Evolutionary conservation across 2,888 invertebrate genomes (phyloP), one percentile per base, ranked within the genome.

Genomic region (Hartigia nigra): DNA sequence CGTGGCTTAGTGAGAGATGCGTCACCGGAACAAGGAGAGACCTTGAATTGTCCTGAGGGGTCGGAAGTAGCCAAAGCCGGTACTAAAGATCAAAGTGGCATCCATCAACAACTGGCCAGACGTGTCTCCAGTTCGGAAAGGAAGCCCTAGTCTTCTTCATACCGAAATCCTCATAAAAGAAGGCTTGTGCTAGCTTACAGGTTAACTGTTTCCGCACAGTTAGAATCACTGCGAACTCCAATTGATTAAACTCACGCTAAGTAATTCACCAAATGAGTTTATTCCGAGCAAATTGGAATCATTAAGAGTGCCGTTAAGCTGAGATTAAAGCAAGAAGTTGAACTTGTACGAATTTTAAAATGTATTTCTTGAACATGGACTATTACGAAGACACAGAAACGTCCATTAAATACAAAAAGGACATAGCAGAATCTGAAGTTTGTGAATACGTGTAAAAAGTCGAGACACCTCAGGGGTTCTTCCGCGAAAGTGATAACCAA

Each of bases 1-100:
- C 93, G 94, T 76, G 93, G 94, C 12, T 87, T 96, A 35, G 95
- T 96, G 31, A 94, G 94, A 1, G 96, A 96, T 87, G 95, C 95
- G 3, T 93, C 93, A 14, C 96, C 96, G n/a, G 82, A 81, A 31
- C 78, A 84, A 1, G 76, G 69, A 0, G 81, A 81, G 11, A 76
- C 35, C 35, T 3, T 74, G 31, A 31, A 35, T 5, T 76, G 79
- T 9, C 70, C 35, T 32, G 55, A 70, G 34, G 77, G 76, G 77
- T 76, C 78, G 23, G 74, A 36, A 12, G 69, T 78, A 37, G 74
- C 82, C 12, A 82, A 69, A 31, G 83, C 87, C 23, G 74, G 87
- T n/a, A 82, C 86, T 32, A 90, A 91, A 81, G 87, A 87, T 69
- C 86, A 85, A 34, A 89, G 88, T 72, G 84, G 85, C 9, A 81